phyloP scores from a whole-genome alignment of 1,140 invertebrate species.

The Ruditapes philippinarum region DNA sequence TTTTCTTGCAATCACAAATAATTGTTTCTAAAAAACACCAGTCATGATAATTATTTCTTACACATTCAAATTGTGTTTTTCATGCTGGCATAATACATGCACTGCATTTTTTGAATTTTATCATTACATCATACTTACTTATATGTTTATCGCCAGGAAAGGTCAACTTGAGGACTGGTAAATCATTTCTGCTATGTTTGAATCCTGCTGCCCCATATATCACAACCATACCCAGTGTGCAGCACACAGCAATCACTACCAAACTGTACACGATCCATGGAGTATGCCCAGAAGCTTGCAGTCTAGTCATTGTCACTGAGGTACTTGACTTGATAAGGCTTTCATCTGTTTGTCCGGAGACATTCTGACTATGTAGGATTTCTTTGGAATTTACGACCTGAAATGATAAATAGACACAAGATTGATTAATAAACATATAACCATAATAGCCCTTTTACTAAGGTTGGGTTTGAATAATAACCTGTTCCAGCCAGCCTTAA shows the following conservation, averaged over 20 bases:
- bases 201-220: background rate
- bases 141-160: conserved; percentile 6
- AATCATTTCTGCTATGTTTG: background rate
- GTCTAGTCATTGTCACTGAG: background rate
- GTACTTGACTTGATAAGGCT: background rate
- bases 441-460: background rate
- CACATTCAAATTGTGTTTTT: too few species aligned
- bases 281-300: background rate
- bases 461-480: background rate
- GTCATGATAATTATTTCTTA: too few species aligned
- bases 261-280: background rate
- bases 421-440: background rate
- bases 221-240: background rate
- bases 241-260: background rate
- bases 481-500: too few species aligned
- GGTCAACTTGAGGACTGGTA: background rate
- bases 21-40: too few species aligned
- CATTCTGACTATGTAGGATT: conserved; percentile 3
- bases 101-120: too few species aligned
- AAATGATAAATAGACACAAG: background rate
- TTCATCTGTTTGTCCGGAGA: background rate
- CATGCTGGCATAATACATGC: too few species aligned
- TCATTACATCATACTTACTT: background rate
- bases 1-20: too few species aligned
- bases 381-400: background rate